These are phyloP conservation scores for Sciaenops ocellatus DNA, from an alignment of 2,797 vertebrate species.

Conservation along the genomic window DNA sequence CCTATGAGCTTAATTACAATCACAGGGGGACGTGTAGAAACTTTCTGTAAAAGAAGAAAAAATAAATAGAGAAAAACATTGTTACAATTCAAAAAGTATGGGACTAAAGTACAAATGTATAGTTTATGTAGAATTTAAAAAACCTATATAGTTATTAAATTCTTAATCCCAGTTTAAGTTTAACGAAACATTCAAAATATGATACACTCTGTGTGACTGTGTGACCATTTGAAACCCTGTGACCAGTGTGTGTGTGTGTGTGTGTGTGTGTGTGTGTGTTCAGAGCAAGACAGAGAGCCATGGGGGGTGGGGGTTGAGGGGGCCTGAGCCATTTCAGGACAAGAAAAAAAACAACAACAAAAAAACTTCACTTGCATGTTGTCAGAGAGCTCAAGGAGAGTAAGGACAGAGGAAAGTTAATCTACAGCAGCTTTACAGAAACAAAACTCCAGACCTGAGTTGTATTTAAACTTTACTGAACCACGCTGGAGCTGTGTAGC, in stretches of 20 bases:
- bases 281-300: not conserved
- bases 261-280: constrained; percentile 10
- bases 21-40: not conserved
- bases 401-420: not conserved
- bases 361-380: not conserved
- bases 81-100: not conserved
- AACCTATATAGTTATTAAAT: too few relatives aligned
- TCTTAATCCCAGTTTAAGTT: not conserved
- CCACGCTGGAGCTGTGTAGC: not conserved
- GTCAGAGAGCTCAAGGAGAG: not conserved
- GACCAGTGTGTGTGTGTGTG: constrained; percentile 29
- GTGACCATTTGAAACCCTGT: constrained; percentile 31
- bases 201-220: not conserved
- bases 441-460: too few relatives aligned
- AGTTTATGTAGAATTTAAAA: too few relatives aligned
- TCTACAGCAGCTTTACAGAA: not conserved
- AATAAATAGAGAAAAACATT: not conserved
- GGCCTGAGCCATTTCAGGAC: constrained; percentile 13
- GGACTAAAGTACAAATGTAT: not conserved
- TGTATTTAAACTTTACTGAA: not conserved
- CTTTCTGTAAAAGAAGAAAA: not conserved
- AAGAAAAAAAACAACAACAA: not conserved
- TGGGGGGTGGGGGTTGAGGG: not conserved
- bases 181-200: not conserved
- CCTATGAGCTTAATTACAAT: not conserved